Conservation (phyloP, 2,797 vertebrate species). For the Spea hammondii region DNA sequence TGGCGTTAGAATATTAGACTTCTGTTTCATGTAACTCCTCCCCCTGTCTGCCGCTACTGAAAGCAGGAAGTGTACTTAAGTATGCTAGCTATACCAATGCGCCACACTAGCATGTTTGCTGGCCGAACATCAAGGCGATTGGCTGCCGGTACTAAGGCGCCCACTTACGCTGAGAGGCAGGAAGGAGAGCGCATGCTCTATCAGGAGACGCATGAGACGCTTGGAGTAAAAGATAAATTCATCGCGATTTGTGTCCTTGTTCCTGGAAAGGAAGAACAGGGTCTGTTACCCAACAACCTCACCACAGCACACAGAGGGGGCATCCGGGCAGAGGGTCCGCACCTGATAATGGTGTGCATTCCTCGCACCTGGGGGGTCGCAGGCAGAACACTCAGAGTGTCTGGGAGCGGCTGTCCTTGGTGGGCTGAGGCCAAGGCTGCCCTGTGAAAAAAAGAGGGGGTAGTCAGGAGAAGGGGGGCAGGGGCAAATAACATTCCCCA, state of each 20-base stretch:
- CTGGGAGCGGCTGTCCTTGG: constrained; percentile 83
- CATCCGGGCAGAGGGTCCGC: background rate
- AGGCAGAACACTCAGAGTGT: constrained; percentile 81
- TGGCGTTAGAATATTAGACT: no score
- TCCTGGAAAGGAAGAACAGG: constrained; percentile 63
- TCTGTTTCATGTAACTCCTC: no score
- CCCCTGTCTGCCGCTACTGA: no score
- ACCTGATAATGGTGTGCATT: constrained; percentile 94
- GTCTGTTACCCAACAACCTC: no score
- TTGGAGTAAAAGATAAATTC: constrained; percentile 95
- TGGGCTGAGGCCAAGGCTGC: constrained; percentile 84
- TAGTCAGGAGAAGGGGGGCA: no score
- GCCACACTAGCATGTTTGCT: no score
- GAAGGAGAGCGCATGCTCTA: constrained; percentile 88
- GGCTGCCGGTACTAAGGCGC: no score
- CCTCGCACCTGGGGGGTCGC: constrained; percentile 84
- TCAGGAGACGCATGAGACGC: constrained; percentile 87
- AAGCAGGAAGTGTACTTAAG: no score
- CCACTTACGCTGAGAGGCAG: constrained; percentile 78
- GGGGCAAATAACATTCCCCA: no score
- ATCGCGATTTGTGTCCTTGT: constrained; percentile 87
- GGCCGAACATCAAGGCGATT: no score
- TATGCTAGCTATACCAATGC: no score
- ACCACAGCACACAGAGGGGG: no score
- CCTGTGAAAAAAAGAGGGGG: constrained; percentile 58